Evolutionary conservation across 1,140 invertebrate genomes (phyloP).

Genomic region (Pseudomyrmex cubaensis): DNA sequence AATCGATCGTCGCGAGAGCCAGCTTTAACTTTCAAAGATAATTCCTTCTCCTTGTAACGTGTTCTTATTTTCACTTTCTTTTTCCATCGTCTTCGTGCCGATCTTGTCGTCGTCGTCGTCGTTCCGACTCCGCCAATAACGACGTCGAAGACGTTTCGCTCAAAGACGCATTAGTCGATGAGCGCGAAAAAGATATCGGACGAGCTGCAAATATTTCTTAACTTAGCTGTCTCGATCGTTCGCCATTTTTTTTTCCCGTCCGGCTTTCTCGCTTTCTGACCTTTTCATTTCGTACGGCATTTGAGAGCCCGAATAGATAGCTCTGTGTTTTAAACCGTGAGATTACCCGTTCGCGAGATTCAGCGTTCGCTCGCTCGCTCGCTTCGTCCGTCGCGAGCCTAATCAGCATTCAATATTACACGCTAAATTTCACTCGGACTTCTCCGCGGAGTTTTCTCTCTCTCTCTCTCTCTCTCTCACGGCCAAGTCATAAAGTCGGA

Average conservation of each 20-base stretch:
- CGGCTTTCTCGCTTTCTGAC: background rate
- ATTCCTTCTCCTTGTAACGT: conserved; percentile 42
- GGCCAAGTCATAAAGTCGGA: conserved; percentile 46
- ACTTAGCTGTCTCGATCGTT: conserved; percentile 22
- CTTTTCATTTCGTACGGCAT: background rate
- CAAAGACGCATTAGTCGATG: conserved; percentile 38
- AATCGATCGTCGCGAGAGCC: conserved; percentile 50
- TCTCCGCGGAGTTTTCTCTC: conserved; percentile 18
- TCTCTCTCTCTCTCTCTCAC: background rate
- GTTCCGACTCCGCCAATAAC: conserved; percentile 4
- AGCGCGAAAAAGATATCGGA: conserved; percentile 8
- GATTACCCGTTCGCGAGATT: conserved; percentile 25
- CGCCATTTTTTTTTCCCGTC: conserved; percentile 1
- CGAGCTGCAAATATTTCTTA: conserved; percentile 30
- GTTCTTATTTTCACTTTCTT: conserved; percentile 50
- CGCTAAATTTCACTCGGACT: conserved; percentile 59
- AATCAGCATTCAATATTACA: conserved; percentile 63
- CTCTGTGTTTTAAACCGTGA: conserved; percentile 34
- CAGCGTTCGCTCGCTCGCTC: background rate
- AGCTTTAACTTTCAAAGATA: conserved; percentile 61
- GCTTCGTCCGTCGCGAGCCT: conserved; percentile 11
- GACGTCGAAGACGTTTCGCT: conserved; percentile 6
- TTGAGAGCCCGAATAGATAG: conserved; percentile 27
- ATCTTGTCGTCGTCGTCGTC: background rate
- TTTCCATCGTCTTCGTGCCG: conserved; percentile 24